Percentiles rank a stretch among this genome's conserved stretches.
These are phyloP conservation scores for Helicoverpa armigera DNA, from an alignment of 1,140 invertebrate species.

Conservation along the genomic window DNA sequence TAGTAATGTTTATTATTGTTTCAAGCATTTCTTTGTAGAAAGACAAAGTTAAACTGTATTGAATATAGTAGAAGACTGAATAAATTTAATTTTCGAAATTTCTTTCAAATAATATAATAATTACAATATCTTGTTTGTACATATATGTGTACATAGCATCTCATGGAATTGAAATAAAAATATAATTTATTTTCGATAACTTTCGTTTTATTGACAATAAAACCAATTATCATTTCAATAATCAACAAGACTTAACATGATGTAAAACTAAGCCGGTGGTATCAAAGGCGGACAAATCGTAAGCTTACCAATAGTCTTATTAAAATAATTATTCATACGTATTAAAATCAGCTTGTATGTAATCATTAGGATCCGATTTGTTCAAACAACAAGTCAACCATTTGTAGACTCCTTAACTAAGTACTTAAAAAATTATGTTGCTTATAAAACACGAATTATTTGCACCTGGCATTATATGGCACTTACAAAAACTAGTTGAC, in stretches of 20 bases:
- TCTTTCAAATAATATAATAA: slow-evolving; percentile 65
- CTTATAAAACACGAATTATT: background rate
- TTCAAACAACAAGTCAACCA: background rate
- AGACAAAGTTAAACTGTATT: slow-evolving; percentile 75
- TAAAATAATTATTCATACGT: background rate
- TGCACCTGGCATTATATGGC: slow-evolving; percentile 23
- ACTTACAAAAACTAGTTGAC: slow-evolving; percentile 8
- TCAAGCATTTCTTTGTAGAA: slow-evolving; percentile 28
- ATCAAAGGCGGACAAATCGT: slow-evolving; percentile 33
- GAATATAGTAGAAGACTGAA: slow-evolving; percentile 82
- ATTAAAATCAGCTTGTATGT: slow-evolving; percentile 7
- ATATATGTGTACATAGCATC: slow-evolving; percentile 69
- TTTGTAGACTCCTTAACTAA: background rate
- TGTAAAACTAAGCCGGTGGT: slow-evolving; percentile 49
- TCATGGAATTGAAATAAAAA: slow-evolving; percentile 77
- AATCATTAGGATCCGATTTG: background rate
- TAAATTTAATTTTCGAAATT: slow-evolving; percentile 71
- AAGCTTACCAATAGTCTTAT: background rate
- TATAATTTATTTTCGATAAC: slow-evolving; percentile 81
- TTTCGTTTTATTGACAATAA: slow-evolving; percentile 50
- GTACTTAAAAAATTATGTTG: background rate
- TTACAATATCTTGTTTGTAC: slow-evolving; percentile 69
- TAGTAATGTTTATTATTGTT: slow-evolving; percentile 19
- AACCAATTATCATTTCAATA: slow-evolving; percentile 43
- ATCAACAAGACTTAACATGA: slow-evolving; percentile 49